These are phyloP conservation scores for Oncopodura yosiiana DNA, from an alignment of 1,140 invertebrate species.

Conservation along the genomic window DNA sequence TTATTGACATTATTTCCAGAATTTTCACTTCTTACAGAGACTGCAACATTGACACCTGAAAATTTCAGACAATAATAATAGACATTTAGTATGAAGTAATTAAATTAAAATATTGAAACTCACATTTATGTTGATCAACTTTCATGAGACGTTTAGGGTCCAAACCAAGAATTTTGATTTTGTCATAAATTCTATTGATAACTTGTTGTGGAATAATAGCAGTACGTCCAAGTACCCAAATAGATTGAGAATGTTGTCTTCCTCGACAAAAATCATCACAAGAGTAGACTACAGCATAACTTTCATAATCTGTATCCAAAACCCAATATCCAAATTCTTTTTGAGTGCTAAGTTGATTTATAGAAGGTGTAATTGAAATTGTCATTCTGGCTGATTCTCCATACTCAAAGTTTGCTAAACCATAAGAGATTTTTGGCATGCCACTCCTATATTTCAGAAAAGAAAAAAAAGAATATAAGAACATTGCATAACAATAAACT, in stretches of 20 bases:
- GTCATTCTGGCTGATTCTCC: conserved; percentile 34
- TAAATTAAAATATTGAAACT: no score
- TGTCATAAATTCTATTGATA: conserved; percentile 29
- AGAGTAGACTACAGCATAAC: conserved; percentile 39
- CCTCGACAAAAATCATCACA: conserved; percentile 34
- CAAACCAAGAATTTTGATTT: conserved; percentile 32
- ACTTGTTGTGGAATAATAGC: conserved; percentile 33
- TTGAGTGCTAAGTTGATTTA: neutral
- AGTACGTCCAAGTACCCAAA: conserved; percentile 33
- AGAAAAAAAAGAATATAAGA: neutral
- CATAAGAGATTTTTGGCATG: conserved; percentile 33
- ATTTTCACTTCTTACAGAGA: conserved; percentile 34
- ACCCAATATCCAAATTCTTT: conserved; percentile 37
- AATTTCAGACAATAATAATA: no score
- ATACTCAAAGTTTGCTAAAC: conserved; percentile 35
- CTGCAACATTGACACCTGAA: conserved; percentile 33
- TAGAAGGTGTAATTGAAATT: conserved; percentile 25
- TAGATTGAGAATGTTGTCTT: conserved; percentile 32
- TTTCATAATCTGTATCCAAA: conserved; percentile 40
- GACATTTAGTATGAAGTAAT: no score
- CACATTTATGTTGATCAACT: conserved; percentile 35
- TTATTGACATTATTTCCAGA: conserved; percentile 27
- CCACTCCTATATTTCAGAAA: conserved; percentile 31
- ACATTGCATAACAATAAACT: neutral
- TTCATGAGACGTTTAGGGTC: conserved; percentile 34